Percentiles rank a stretch among this genome's conserved stretches.
Evolutionary conservation across 2,113 vertebrate genomes (phyloP).

Genomic region (Pelecanus crispus): DNA sequence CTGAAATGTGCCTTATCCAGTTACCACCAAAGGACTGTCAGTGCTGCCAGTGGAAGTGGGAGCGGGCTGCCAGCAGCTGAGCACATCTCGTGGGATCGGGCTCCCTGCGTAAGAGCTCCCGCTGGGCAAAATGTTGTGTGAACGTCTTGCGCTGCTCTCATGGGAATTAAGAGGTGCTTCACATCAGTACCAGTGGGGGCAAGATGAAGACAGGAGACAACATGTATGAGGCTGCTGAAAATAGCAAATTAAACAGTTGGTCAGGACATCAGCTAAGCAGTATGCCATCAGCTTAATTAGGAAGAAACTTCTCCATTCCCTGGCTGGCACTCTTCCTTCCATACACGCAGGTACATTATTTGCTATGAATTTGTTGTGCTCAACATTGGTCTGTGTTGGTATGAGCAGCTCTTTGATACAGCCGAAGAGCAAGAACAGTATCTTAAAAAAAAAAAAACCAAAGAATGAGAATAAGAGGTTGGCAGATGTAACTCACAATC

Average conservation of each 20-base stretch:
- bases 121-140: not conserved
- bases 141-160: not conserved
- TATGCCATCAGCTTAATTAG: not conserved
- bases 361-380: not conserved
- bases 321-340: not conserved
- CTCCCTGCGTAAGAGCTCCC: not conserved
- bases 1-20: not conserved
- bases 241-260: constrained; percentile 14
- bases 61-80: not conserved
- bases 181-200: not conserved
- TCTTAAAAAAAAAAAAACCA: not conserved
- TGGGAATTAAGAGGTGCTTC: not conserved
- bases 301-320: not conserved
- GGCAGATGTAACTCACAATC: not conserved
- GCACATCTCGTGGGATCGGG: not conserved
- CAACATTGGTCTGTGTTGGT: not conserved
- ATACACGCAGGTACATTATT: not conserved
- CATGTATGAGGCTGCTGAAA: constrained; percentile 18
- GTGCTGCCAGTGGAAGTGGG: not conserved
- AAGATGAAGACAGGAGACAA: constrained; percentile 11
- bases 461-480: not conserved
- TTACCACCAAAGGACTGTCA: not conserved
- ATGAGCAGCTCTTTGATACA: not conserved
- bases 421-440: not conserved
- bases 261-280: not conserved